Base-by-base conservation (phyloP, 2,113 vertebrate genomes). In the Apteryx mantelli region DNA sequence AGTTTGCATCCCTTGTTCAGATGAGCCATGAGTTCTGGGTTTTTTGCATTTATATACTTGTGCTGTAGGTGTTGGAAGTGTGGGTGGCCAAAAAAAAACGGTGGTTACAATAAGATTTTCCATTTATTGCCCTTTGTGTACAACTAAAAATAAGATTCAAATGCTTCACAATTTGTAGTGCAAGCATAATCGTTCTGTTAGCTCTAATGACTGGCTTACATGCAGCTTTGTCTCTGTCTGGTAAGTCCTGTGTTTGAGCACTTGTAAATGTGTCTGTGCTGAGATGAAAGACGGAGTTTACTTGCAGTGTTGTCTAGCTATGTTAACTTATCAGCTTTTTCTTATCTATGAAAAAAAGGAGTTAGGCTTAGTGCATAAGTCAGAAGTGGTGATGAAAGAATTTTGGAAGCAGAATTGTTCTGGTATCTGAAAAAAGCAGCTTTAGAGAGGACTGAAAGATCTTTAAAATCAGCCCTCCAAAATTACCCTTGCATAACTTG, bases 51-150 rank as follows among this genome's bases (percentile, higher is more conserved):
- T 97, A 95, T 98, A 97, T 97, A 96, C 93, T 98, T 97, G 69
- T 74, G 85, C 69, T 93, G 98, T 98, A 98, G 98, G 98, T 98
- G 98, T 97, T 97, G 95, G 96, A 95, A 97, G 98, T 98, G 98
- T 98, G 97, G 98, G 98, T 98, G 98, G 98, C 96, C 97, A 97
- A 79, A 97, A 98, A 98, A 97, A 97, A 97, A 91, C 68, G 61
- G 97, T 97, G 97, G 96, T 98, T 98, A 98, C 97, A 98, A 98
- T 98, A 98, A 98, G 96, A 98, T 98, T 98, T 98, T 98, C 98
- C 98, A 97, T 98, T 98, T 98, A 98, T 98, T 98, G 98, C 98
- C 98, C 98, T 98, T 98, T 98, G 97, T 98, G 91, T 97, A 78
- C 97, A 96, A 98, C 97, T 98, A 96, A 98, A 98, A 98, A 98